Conservation (phyloP, 2,113 vertebrate genomes). For the Cyprinus carpio region DNA sequence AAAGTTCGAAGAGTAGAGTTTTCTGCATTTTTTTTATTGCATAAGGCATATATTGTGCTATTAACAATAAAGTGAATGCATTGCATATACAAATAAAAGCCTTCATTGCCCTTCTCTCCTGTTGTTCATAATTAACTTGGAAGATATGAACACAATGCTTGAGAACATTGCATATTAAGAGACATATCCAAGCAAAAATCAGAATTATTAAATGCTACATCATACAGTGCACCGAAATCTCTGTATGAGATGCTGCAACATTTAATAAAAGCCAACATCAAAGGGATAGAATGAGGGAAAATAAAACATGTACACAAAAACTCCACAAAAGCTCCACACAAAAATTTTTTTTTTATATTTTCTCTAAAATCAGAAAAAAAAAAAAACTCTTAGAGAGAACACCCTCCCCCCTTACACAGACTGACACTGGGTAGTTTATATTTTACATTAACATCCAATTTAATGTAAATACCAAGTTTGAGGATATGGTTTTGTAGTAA, state of each 20-base stretch:
- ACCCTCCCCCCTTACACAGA: background rate
- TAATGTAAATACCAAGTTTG: background rate
- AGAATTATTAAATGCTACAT: constrained; percentile 39
- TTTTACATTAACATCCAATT: background rate
- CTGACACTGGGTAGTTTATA: constrained; percentile 5
- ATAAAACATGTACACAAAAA: constrained; percentile 12
- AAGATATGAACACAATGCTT: constrained; percentile 32
- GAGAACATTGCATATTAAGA: constrained; percentile 11
- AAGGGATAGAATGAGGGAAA: constrained; percentile 13
- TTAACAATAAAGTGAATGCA: background rate
- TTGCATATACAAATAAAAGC: constrained; percentile 28
- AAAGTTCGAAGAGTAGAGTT: background rate
- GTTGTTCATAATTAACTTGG: constrained; percentile 40
- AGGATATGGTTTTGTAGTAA: background rate
- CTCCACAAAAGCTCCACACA: constrained; percentile 4
- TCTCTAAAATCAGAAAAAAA: background rate
- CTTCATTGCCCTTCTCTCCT: constrained; percentile 28
- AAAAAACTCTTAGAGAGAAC: background rate
- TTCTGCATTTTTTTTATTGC: background rate
- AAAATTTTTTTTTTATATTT: constrained; percentile 6
- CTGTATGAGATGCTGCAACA: constrained; percentile 39
- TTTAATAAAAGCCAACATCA: constrained; percentile 31
- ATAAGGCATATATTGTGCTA: background rate
- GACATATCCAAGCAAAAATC: background rate
- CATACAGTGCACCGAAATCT: constrained; percentile 14